Base-by-base conservation (phyloP, 2,113 vertebrate genomes). In the Peromyscus californicus region DNA sequence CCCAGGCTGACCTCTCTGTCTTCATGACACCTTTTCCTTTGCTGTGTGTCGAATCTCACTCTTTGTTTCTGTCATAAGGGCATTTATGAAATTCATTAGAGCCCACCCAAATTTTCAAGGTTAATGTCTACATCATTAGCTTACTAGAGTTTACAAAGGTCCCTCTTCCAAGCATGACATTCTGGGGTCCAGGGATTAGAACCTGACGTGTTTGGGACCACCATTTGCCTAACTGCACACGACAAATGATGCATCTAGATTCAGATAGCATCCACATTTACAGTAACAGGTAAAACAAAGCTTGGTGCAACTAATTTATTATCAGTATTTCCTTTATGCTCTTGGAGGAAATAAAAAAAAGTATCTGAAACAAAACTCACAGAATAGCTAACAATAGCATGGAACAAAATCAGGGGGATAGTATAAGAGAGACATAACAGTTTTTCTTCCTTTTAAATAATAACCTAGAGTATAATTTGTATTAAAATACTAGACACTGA, bases 271-370 rank as follows among this genome's bases (percentile, higher is more conserved):
- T 90, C 39, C 59, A 95, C 2, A 97, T 79, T 96, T 94, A 36
- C 88, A 91, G 67, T 79, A 89, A 54, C 45, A 96, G 51, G n/a
- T 67, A 36, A 67, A 39, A 79, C 21, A 93, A 84, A 89, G 12
- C 2, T 61, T 59, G 16, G 4, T 57, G 0, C 85, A 29, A 80
- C 4, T 57, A 69, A 89, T 65, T 92, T 67, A 45, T 54, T 45
- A 1, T 67, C 90, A 6, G 1, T 59, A 65, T 75, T 70, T 95
- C 79, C 39, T 91, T 89, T 80, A 70, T 67, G 24, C 4, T 93
- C 5, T 26, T 51, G 90, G 36, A 63, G 39, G 39, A 95, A 90
- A 95, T 96, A 17, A 93, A 82, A 54, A 54, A 91, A 93, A 90
- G 15, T 17, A 6, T 45, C 39, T 90, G 48, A 33, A 83, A 2